Evolutionary conservation across 1,140 invertebrate genomes (phyloP).

Genomic region (Lepidotrigona ventralis): DNA sequence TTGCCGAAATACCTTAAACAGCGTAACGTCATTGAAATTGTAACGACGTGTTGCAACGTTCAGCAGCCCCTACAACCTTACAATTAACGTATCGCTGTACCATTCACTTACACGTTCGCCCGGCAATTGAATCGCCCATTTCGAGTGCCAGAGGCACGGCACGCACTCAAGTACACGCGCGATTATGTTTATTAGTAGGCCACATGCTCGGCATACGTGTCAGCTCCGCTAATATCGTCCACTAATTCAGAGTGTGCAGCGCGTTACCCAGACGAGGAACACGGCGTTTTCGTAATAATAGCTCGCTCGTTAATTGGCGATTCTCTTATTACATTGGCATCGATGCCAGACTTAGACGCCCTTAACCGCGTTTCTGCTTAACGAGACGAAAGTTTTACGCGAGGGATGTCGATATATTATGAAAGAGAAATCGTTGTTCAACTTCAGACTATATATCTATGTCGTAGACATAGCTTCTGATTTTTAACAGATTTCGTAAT

Average conservation of each 20-base stretch:
- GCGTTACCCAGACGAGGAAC: conserved; percentile 9
- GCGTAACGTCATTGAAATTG: neutral
- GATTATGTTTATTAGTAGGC: conserved; percentile 56
- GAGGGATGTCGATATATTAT: neutral
- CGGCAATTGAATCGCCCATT: conserved; percentile 49
- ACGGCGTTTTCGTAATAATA: neutral
- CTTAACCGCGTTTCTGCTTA: too few species aligned
- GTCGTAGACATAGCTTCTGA: neutral
- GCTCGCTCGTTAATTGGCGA: conserved; percentile 11
- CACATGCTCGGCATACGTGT: conserved; percentile 1
- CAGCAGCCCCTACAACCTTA: neutral
- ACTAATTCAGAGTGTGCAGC: conserved; percentile 12
- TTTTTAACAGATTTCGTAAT: neutral
- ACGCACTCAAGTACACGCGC: conserved; percentile 42
- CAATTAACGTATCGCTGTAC: conserved; percentile 11
- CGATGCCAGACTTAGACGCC: neutral
- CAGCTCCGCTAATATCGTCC: conserved; percentile 20
- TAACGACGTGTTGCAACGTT: neutral
- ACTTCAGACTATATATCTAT: neutral
- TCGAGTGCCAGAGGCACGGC: conserved; percentile 31
- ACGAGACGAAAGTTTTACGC: neutral
- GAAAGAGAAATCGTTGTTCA: neutral
- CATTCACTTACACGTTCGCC: conserved; percentile 20
- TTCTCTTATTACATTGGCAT: neutral
- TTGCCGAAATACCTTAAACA: neutral